phyloP scores from a whole-genome alignment of 1,140 invertebrate species.

The Caerostris darwini region DNA sequence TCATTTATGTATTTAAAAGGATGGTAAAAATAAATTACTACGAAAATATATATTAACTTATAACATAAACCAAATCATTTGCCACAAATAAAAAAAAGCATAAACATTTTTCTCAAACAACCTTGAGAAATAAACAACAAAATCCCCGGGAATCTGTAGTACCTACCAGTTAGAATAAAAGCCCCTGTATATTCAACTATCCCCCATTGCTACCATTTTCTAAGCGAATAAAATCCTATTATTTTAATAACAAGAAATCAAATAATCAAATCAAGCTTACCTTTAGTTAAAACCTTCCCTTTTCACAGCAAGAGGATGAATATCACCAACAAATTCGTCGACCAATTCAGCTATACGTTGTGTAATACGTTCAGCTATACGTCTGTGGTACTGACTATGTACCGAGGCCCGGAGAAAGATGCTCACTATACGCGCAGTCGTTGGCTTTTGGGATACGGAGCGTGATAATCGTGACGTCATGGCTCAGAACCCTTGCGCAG shows the following conservation, averaged over 20 bases:
- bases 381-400: neutral
- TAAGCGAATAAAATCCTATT: neutral
- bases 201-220: conserved; percentile 9
- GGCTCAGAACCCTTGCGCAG: neutral
- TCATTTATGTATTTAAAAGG: no score
- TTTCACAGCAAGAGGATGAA: no score
- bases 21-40: no score
- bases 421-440: neutral
- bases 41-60: no score
- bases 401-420: neutral
- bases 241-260: neutral
- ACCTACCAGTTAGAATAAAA: neutral
- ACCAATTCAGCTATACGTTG: no score
- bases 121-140: neutral
- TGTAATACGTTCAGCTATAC: no score
- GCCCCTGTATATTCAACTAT: neutral
- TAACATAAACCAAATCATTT: neutral
- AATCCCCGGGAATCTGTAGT: neutral
- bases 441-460: conserved; percentile 21
- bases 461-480: conserved; percentile 41
- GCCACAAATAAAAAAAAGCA: neutral
- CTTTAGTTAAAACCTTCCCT: neutral
- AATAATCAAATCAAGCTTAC: neutral
- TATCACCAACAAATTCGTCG: no score
- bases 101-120: neutral